Conservation (phyloP, 1,140 invertebrate species). For the Sweltsa coloradensis region DNA sequence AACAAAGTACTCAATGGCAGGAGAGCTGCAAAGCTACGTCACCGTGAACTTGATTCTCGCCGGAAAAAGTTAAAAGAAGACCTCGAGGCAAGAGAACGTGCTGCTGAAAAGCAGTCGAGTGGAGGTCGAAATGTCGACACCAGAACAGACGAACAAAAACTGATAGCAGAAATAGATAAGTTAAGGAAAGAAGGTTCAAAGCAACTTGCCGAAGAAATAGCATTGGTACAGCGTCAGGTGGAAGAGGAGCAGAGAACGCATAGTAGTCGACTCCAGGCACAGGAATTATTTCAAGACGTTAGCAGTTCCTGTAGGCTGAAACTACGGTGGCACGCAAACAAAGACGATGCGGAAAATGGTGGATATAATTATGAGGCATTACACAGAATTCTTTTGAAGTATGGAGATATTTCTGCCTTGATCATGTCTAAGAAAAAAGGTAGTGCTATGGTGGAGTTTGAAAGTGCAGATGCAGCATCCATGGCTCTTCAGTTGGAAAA, state of each 20-base stretch:
- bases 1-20: slow-evolving; percentile 76
- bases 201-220: slow-evolving; percentile 58
- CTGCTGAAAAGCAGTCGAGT: slow-evolving; percentile 31
- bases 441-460: slow-evolving; percentile 70
- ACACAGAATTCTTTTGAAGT: slow-evolving; percentile 48
- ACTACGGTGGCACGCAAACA: slow-evolving; percentile 66
- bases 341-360: slow-evolving; percentile 51
- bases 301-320: slow-evolving; percentile 50
- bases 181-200: slow-evolving; percentile 64
- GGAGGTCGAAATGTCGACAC: slow-evolving; percentile 22
- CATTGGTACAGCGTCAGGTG: slow-evolving; percentile 42
- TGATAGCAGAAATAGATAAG: slow-evolving; percentile 65
- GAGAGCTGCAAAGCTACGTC: slow-evolving; percentile 60
- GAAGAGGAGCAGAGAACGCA: too few species aligned
- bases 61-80: slow-evolving; percentile 81
- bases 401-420: slow-evolving; percentile 63
- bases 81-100: slow-evolving; percentile 66
- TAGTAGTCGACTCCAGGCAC: too few species aligned
- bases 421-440: slow-evolving; percentile 67
- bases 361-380: slow-evolving; percentile 59
- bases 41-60: slow-evolving; percentile 67
- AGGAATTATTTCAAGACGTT: slow-evolving; percentile 30
- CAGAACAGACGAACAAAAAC: slow-evolving; percentile 48
- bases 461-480: slow-evolving; percentile 46
- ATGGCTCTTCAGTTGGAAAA: slow-evolving; percentile 24